phyloP scores from a whole-genome alignment of 2,797 vertebrate species.

The Monodelphis domestica region DNA sequence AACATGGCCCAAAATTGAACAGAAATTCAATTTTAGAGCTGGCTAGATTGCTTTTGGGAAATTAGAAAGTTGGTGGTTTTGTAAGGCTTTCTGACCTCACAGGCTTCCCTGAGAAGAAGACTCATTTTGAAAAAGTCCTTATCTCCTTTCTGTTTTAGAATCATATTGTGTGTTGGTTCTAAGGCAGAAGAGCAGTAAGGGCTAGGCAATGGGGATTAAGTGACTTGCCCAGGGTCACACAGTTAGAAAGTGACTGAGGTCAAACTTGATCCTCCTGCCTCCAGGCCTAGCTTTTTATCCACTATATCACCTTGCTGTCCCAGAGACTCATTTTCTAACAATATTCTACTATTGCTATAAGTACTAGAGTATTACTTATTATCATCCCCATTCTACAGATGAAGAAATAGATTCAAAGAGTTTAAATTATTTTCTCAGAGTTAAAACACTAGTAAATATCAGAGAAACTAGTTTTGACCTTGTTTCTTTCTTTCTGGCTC shows the following conservation, averaged over 20 bases:
- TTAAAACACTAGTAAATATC: not conserved
- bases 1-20: not conserved
- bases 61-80: not conserved
- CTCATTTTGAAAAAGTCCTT: too few relatives aligned
- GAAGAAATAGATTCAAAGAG: not conserved
- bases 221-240: not conserved
- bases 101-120: not conserved
- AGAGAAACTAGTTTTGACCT: not conserved
- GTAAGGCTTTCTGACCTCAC: not conserved
- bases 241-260: not conserved
- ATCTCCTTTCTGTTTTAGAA: too few relatives aligned
- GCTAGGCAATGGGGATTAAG: too few relatives aligned
- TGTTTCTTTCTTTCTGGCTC: not conserved
- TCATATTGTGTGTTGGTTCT: too few relatives aligned
- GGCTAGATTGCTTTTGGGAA: not conserved
- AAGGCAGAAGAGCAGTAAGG: too few relatives aligned
- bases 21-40: not conserved
- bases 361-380: not conserved
- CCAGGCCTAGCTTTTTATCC: not conserved
- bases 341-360: not conserved
- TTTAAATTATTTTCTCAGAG: not conserved
- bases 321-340: too few relatives aligned
- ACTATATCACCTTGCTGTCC: not conserved
- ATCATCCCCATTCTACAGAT: not conserved
- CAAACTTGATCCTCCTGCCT: not conserved